Evolutionary conservation across 2,113 vertebrate species (phyloP), one percentile per base, ranked within the genome.

Genomic region (Bujurquina vittata): DNA sequence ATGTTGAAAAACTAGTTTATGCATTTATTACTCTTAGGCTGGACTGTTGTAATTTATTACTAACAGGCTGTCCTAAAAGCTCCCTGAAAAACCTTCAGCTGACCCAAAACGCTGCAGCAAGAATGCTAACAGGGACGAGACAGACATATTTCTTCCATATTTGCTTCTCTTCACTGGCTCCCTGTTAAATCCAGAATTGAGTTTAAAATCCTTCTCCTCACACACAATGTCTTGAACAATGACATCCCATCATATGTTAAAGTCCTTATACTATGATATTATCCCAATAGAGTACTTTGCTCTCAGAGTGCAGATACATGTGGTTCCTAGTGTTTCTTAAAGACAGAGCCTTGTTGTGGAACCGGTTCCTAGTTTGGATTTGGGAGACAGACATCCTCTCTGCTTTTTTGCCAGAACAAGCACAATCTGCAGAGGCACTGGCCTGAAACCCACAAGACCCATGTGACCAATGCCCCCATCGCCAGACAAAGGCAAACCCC

Each of bases 341-440:
- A 46, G 63, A 22, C 22, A 67, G 22, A 46, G 40, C 17, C 63
- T 46, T 26, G 0, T 14, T 46, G n/a, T 46, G 22, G 14, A 49
- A 15, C 46, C 43, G 15, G 43, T 46, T 5, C 15, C 46, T 14
- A 46, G 43, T 46, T 5, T 46, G 43, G 43, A 46, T 15, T 46
- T 5, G 14, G 46, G 14, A 49, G 46, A 67, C 37, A 46, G 40
- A 67, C 40, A 46, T 22, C 8, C 0, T 0, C 14, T 67, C 63
- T 26, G 0, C 43, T 26, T 67, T 67, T n/a, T 26, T 54, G 0
- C 29, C 46, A 72, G 46, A 72, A 31, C 26, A n/a, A 33, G 1
- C 46, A 8, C 31, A 72, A 72, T 52, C 46, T 7, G 2, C 6
- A 52, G 26, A 72, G 46, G 26, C 46, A 54, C 15, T 18, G 33